A percentile compares a stretch with the other conserved stretches of the same genome.
Evolutionary conservation across 2,113 vertebrate genomes (phyloP).

Genomic region (Hippocampus abdominalis): DNA sequence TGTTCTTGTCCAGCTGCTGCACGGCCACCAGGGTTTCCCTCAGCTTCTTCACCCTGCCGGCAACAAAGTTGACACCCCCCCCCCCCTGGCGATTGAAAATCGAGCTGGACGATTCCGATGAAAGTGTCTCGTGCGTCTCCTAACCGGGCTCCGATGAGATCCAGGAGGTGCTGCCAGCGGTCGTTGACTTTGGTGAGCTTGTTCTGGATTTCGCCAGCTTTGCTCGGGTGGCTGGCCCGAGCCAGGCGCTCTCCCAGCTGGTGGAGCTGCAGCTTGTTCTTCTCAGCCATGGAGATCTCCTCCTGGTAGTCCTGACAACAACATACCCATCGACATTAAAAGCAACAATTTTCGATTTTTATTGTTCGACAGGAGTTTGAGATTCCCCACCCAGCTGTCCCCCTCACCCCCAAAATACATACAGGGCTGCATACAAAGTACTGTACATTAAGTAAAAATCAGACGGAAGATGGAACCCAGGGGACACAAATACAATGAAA

Average conservation of each 20-base stretch:
- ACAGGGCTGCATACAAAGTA: too few relatives aligned
- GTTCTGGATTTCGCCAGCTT: constrained; percentile 89
- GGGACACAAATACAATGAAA: too few relatives aligned
- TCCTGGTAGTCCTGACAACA: constrained; percentile 89
- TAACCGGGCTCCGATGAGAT: constrained; percentile 92
- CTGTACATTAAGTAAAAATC: too few relatives aligned
- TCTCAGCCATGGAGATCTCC: constrained; percentile 82
- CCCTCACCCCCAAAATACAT: too few relatives aligned
- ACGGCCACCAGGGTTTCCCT: constrained; percentile 92
- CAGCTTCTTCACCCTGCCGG: constrained; percentile 87
- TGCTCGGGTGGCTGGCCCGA: constrained; percentile 85
- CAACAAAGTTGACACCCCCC: background rate
- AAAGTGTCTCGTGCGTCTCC: background rate
- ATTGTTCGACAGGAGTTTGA: too few relatives aligned
- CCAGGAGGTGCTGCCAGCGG: constrained; percentile 94
- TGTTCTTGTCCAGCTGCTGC: constrained; percentile 96
- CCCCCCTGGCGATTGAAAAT: background rate
- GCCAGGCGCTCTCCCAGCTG: constrained; percentile 88
- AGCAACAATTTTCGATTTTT: background rate
- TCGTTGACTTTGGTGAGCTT: constrained; percentile 88
- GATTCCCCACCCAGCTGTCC: too few relatives aligned
- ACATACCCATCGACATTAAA: background rate
- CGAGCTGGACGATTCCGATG: background rate
- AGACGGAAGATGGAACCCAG: too few relatives aligned
- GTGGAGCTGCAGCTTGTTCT: constrained; percentile 89